These are phyloP conservation scores for Atherinomorus stipes DNA, from an alignment of 2,113 vertebrate species.

Conservation along the genomic window DNA sequence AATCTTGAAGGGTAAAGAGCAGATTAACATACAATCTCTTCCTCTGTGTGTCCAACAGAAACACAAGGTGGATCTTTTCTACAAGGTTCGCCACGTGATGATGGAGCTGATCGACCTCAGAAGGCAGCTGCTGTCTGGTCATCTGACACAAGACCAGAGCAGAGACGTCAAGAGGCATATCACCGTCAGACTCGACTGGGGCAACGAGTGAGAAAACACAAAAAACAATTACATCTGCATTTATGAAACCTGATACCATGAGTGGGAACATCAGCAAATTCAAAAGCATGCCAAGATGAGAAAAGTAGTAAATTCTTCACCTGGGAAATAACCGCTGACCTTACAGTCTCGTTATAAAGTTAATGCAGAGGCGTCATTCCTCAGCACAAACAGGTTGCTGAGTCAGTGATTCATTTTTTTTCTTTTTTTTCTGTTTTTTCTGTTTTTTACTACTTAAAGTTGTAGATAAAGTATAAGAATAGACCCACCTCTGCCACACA, in stretches of 20 bases:
- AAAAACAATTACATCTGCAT: background rate
- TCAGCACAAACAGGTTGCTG: background rate
- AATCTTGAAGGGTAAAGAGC: background rate
- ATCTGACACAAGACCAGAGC: slow-evolving; percentile 96
- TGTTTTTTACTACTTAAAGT: too few species aligned
- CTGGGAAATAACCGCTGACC: too few species aligned
- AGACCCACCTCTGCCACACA: too few species aligned
- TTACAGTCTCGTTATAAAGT: too few species aligned
- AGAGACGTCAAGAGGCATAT: slow-evolving; percentile 96
- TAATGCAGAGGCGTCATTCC: background rate
- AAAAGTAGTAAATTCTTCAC: too few species aligned
- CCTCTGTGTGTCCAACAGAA: slow-evolving; percentile 81
- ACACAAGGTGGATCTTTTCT: slow-evolving; percentile 98
- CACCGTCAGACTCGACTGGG: slow-evolving; percentile 97
- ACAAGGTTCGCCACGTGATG: slow-evolving; percentile 98
- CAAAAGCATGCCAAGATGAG: too few species aligned
- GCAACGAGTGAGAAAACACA: slow-evolving; percentile 92
- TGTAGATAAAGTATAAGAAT: too few species aligned
- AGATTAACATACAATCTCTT: background rate
- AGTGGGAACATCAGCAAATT: slow-evolving; percentile 2
- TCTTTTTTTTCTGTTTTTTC: too few species aligned
- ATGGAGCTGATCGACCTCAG: slow-evolving; percentile 97
- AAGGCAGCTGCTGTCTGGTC: slow-evolving; percentile 93
- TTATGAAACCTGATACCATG: background rate
- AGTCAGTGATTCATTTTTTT: background rate